Base-by-base conservation (phyloP, 2,113 vertebrate genomes). In the Chascanopsetta lugubris region DNA sequence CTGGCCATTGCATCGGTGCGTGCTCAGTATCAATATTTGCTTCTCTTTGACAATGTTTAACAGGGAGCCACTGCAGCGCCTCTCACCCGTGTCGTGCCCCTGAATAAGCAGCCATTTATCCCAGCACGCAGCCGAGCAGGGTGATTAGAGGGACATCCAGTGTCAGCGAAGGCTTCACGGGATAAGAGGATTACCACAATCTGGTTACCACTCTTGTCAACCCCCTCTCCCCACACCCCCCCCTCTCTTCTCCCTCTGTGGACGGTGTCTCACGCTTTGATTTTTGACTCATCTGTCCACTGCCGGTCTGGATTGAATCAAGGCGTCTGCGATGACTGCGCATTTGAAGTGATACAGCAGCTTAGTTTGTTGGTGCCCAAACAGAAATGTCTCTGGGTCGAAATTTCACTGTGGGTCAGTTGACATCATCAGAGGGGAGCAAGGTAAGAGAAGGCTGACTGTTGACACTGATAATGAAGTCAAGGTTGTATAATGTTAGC, bases 181-280 rank as follows among this genome's bases (percentile, higher is more conserved):
- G n/a, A 34, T 90, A 91, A 91, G 85, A 88, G 83, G 92, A 92
- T 92, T 92, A 83, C 24, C 72, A 54, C 61, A 88, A 91, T 89
- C 88, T 83, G 74, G 72, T 88, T 88, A 90, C 85, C 78, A 56
- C 75, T 83, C 76, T 69, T 84, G 80, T 87, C n/a, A 73, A n/a
- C n/a, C n/a, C n/a, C n/a, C n/a, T n/a, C n/a, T n/a, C n/a, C n/a
- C n/a, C n/a, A n/a, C n/a, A n/a, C n/a, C n/a, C n/a, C n/a, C n/a
- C n/a, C n/a, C n/a, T n/a, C n/a, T n/a, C n/a, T n/a, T n/a, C 74
- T 66, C 72, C 49, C 61, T 10, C 38, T 22, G 24, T 29, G 34
- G 69, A n/a, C 65, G 24, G 38, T 32, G 56, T 73, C 74, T 51
- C 48, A 69, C 34, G 51, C 42, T 30, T 61, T 86, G 80, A 79